phyloP scores from a whole-genome alignment of 2,797 vertebrate genomes.

The Notolepis coatsorum region DNA sequence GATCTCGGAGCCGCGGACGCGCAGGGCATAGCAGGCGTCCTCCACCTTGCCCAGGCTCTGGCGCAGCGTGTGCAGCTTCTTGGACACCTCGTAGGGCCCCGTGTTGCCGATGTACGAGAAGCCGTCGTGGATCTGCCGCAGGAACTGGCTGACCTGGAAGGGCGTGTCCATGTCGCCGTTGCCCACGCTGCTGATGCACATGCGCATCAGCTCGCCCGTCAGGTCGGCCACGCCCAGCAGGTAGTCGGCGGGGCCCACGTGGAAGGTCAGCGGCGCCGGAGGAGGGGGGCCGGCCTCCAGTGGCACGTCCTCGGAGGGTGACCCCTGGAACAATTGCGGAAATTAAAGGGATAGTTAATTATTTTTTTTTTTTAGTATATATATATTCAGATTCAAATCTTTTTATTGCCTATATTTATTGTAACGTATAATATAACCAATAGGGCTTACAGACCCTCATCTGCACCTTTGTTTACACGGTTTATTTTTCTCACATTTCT shows the following conservation, averaged over 20 bases:
- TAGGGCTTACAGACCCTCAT: no score
- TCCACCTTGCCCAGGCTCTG: constrained; percentile 98
- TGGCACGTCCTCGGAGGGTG: constrained; percentile 30
- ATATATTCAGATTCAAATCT: no score
- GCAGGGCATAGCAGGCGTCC: constrained; percentile 94
- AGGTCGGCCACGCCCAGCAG: constrained; percentile 96
- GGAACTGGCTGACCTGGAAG: constrained; percentile 96
- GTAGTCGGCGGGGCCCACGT: constrained; percentile 94
- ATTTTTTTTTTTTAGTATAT: no score
- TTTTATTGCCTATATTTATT: no score
- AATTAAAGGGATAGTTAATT: no score
- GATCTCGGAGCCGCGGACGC: constrained; percentile 95
- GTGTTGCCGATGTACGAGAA: constrained; percentile 98
- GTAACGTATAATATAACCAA: no score
- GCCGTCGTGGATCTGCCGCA: constrained; percentile 95
- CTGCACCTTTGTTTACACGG: no score
- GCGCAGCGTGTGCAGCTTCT: constrained; percentile 94
- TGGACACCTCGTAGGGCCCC: constrained; percentile 96
- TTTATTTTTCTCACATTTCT: no score
- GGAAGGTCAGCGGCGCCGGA: constrained; percentile 83
- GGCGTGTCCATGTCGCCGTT: constrained; percentile 98
- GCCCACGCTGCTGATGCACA: constrained; percentile 97
- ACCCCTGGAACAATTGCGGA: constrained; percentile 44
- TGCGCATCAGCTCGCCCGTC: constrained; percentile 96
- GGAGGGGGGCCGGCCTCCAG: no score